Percentiles rank a stretch among this genome's conserved stretches.
Evolutionary conservation across 2,113 vertebrate genomes (phyloP).

Genomic region (Terrapene triunguis): DNA sequence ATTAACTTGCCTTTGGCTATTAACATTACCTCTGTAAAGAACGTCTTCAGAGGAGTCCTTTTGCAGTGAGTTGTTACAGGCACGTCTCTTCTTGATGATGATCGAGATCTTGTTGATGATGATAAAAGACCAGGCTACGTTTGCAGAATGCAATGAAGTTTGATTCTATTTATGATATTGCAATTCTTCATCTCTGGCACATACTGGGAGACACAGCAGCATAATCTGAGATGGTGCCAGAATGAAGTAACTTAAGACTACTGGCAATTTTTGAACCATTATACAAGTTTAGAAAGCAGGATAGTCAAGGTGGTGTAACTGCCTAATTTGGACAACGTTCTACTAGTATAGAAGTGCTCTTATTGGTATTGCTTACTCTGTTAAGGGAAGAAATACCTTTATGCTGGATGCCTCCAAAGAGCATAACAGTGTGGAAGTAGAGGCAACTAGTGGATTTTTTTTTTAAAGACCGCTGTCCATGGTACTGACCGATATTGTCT

Average conservation of each 20-base stretch:
- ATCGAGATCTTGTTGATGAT: too few species aligned
- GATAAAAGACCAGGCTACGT: background rate
- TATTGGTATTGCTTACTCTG: too few species aligned
- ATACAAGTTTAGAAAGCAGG: background rate
- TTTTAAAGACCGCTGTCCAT: too few species aligned
- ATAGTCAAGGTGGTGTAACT: background rate
- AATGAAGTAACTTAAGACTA: background rate
- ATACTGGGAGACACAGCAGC: background rate
- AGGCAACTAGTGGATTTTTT: too few species aligned
- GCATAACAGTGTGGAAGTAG: too few species aligned
- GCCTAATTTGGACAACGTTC: too few species aligned
- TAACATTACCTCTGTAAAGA: background rate
- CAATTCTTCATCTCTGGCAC: background rate
- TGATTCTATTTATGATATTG: background rate
- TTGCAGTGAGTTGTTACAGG: background rate
- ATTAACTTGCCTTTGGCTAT: background rate
- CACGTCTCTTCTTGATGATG: background rate
- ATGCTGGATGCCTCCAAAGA: too few species aligned
- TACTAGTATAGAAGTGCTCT: background rate
- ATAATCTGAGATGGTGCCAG: background rate
- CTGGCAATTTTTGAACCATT: background rate
- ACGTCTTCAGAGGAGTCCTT: accelerated
- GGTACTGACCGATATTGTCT: too few species aligned
- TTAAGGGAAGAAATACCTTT: too few species aligned
- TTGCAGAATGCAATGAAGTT: background rate